Percentiles rank a stretch among this genome's conserved stretches.
phyloP scores from a whole-genome alignment of 2,888 invertebrate genomes.

The Pandemis cinnamomeana region DNA sequence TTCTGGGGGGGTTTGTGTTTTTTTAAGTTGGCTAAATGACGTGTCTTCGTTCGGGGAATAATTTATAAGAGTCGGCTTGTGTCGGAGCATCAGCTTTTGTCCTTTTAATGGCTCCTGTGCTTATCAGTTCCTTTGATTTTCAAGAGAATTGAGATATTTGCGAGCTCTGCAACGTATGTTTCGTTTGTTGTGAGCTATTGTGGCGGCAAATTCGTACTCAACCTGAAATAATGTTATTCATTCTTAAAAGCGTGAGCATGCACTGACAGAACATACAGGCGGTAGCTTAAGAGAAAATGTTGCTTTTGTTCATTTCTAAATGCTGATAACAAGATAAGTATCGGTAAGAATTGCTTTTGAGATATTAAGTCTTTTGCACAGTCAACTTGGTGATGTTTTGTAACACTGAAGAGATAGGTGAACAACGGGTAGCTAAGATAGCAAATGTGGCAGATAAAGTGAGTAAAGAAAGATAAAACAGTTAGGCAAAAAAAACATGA shows the following conservation, averaged over 20 bases:
- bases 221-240: conserved; percentile 15
- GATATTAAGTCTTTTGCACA: background rate
- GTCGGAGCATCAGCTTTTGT: conserved; percentile 34
- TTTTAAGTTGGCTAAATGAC: conserved; percentile 56
- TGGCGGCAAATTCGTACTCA: conserved; percentile 33
- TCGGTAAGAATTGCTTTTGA: background rate
- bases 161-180: conserved; percentile 19
- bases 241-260: background rate
- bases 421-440: background rate
- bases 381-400: background rate
- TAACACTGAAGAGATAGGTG: background rate
- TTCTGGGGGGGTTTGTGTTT: conserved; percentile 67
- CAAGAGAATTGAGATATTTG: conserved; percentile 28
- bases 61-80: conserved; percentile 34
- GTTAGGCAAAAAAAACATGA: background rate
- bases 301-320: conserved; percentile 29
- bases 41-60: conserved; percentile 55
- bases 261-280: background rate
- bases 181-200: conserved; percentile 44
- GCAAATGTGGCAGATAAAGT: background rate
- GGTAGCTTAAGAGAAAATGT: conserved; percentile 5
- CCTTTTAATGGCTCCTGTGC: conserved; percentile 29
- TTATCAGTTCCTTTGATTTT: conserved; percentile 33
- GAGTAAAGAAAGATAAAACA: background rate
- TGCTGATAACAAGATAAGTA: conserved; percentile 14